Conservation (phyloP, 2,113 vertebrate species). For the Acinonyx jubatus region DNA sequence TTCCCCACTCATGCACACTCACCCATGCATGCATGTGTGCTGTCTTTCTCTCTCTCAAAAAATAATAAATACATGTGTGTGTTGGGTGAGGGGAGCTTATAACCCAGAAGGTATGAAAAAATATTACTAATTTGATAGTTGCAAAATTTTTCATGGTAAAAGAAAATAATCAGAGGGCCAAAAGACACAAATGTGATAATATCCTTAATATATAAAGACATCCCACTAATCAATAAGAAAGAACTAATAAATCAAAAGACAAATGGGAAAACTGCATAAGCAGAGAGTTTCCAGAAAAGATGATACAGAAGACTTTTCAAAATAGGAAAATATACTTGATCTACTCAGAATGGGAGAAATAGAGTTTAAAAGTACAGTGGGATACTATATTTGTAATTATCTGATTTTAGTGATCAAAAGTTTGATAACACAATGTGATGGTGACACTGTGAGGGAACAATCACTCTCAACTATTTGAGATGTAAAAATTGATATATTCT, state of each 20-base stretch:
- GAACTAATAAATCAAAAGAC: slow-evolving; percentile 29
- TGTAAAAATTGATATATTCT: background rate
- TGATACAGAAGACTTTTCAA: background rate
- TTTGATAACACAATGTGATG: background rate
- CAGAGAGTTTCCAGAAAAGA: background rate
- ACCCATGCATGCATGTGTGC: too few species aligned
- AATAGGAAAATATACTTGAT: background rate
- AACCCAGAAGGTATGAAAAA: background rate
- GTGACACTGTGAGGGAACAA: background rate
- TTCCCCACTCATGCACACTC: too few species aligned
- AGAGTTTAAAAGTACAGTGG: background rate
- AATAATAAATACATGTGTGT: background rate
- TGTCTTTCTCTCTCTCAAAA: too few species aligned
- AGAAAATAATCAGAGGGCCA: slow-evolving; percentile 28
- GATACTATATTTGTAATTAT: background rate
- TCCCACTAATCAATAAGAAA: background rate
- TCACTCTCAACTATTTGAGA: background rate
- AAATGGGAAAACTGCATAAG: background rate
- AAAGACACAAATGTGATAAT: background rate
- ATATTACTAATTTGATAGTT: slow-evolving; percentile 34
- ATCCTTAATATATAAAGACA: slow-evolving; percentile 35
- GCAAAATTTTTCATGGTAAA: background rate
- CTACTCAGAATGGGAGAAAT: background rate
- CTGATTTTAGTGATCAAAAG: background rate
- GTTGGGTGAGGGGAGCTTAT: background rate